These are phyloP conservation scores for Andricus curvator DNA, from an alignment of 2,888 invertebrate genomes.

Conservation along the genomic window DNA sequence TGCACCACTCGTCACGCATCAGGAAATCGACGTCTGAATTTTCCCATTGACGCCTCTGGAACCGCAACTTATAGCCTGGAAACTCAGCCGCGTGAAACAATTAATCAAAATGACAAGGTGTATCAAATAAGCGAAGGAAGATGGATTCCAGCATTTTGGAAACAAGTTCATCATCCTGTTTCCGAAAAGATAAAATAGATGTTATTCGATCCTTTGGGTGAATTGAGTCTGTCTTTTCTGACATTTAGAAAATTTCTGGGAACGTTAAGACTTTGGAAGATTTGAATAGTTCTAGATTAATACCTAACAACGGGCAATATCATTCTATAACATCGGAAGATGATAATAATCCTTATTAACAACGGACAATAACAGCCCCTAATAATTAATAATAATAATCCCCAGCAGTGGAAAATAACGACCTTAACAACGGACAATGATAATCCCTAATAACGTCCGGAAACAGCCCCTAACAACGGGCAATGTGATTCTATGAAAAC, in stretches of 20 bases:
- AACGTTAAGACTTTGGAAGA: not conserved
- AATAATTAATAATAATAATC: no score
- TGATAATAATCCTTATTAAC: no score
- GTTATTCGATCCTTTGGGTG: not conserved
- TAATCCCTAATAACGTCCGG: no score
- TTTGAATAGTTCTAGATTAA: not conserved
- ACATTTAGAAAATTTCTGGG: no score
- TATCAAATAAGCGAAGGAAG: not conserved
- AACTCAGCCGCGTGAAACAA: conserved; percentile 10
- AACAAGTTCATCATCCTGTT: not conserved
- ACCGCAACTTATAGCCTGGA: not conserved
- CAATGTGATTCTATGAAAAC: no score
- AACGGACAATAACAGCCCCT: no score
- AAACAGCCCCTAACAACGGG: no score
- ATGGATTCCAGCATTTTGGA: conserved; percentile 8
- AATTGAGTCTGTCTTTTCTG: not conserved
- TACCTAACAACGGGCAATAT: no score
- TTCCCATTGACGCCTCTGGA: conserved; percentile 38
- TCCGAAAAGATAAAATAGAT: not conserved
- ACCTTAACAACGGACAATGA: no score
- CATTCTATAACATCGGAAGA: no score
- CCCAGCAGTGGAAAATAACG: no score
- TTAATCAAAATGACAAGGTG: conserved; percentile 20
- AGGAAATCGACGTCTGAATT: conserved; percentile 33
- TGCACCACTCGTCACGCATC: conserved; percentile 38